A percentile compares a stretch with the other conserved stretches of the same genome.
phyloP scores from a whole-genome alignment of 2,888 invertebrate species.

The Hartigia nigra region DNA sequence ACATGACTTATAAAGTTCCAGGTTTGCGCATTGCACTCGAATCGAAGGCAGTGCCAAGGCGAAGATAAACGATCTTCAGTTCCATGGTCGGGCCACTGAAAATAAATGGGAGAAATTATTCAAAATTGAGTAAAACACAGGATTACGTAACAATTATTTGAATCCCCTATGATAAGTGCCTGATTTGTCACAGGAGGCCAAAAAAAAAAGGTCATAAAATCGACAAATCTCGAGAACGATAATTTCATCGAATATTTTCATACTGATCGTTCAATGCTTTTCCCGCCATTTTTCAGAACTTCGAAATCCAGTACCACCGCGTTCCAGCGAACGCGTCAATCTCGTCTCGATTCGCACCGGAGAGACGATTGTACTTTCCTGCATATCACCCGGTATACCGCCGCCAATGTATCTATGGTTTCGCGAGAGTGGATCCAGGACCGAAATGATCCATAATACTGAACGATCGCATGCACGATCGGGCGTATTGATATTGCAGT shows the following conservation, averaged over 20 bases:
- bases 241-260: neutral
- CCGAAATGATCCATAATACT: slow-evolving; percentile 60
- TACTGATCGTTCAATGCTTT: neutral
- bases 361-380: slow-evolving; percentile 66
- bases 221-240: neutral
- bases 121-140: neutral
- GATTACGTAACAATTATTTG: neutral
- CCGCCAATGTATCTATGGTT: slow-evolving; percentile 66
- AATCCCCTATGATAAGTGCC: neutral
- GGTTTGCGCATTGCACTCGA: neutral
- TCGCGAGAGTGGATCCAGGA: slow-evolving; percentile 59
- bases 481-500: slow-evolving; percentile 62
- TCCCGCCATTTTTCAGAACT: slow-evolving; percentile 53
- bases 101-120: neutral
- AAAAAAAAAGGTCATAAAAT: neutral
- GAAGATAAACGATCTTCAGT: neutral
- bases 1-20: neutral
- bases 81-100: neutral
- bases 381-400: slow-evolving; percentile 68
- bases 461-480: slow-evolving; percentile 61
- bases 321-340: slow-evolving; percentile 63
- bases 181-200: neutral
- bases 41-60: neutral
- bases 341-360: slow-evolving; percentile 63
- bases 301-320: slow-evolving; percentile 60